Base-by-base conservation (phyloP, 2,797 vertebrate species). In the Pelobates cultripes region DNA sequence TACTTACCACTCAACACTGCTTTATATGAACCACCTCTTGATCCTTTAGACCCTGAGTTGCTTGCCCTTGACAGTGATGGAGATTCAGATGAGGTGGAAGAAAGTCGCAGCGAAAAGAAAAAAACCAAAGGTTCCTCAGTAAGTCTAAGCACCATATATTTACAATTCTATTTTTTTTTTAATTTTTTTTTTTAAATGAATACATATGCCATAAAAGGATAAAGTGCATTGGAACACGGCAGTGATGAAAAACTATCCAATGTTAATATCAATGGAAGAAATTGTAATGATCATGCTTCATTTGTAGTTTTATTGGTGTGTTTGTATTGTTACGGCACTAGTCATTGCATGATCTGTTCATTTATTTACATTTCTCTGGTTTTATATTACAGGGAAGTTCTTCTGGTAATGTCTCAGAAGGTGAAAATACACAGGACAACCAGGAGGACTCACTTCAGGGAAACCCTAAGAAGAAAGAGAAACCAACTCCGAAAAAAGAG, bases 1-100 rank as follows among this genome's bases (percentile, higher is more conserved):
- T 99, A 99, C 88, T 86, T 99, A 86, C 98, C 98, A 0, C 66
- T 99, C 81, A 99, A 99, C 89, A 99, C 98, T 2, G 97, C 98
- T 64, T 94, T 99, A 68, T 99, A 96, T 4, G 98, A 99, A 87
- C 98, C 98, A 10, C 98, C 98, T 0, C 91, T 99, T 91, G 98
- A 99, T 87, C 82, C 82, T 4, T 91, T 99, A 90, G 95, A 96
- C 85, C 98, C 98, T 0, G 97, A 99, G 78, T 94, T 99, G 55
- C 97, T 96, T 0, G 97, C 97, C 0, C 88, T 96, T 12, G 98
- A 99, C 87, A 99, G 97, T 1, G 98, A 99, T 64, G 97, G 96
- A 0, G 98, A 99, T 84, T 99, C 98, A 0, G 98, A 99, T 7
- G 98, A 98, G 0, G 95, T 89, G 0, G 98, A 99, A 68, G 97